These are phyloP conservation scores for Malacoctenus gilli DNA, from an alignment of 2,797 vertebrate species.

Conservation along the genomic window DNA sequence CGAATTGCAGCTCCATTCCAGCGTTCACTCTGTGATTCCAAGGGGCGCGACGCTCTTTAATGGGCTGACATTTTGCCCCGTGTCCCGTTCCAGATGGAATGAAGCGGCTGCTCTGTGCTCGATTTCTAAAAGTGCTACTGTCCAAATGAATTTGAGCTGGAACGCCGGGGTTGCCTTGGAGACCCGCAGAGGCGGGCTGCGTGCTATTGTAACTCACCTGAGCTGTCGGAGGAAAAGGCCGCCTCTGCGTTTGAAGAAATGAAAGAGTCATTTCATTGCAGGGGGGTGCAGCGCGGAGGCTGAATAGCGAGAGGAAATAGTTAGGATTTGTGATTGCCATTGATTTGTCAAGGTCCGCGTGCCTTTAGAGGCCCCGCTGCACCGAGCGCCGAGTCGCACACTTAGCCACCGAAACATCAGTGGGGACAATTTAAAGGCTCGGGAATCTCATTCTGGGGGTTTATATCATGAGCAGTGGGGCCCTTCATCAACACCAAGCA, in stretches of 20 bases:
- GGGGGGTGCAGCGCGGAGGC: constrained; percentile 8
- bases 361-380: not conserved
- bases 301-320: constrained; percentile 31
- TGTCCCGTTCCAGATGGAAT: constrained; percentile 37
- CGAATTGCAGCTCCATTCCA: constrained; percentile 14
- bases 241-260: constrained; percentile 44
- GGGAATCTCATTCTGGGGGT: not conserved
- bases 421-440: not conserved
- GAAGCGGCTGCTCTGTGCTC: constrained; percentile 40
- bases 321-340: constrained; percentile 31
- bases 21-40: constrained; percentile 20
- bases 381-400: not conserved
- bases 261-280: constrained; percentile 32
- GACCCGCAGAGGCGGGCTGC: constrained; percentile 44
- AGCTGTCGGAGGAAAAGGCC: constrained; percentile 37
- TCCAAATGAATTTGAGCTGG: constrained; percentile 69
- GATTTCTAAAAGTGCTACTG: constrained; percentile 55
- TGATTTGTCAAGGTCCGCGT: constrained; percentile 34
- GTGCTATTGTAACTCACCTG: constrained; percentile 55
- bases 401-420: not conserved
- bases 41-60: constrained; percentile 31
- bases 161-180: constrained; percentile 72
- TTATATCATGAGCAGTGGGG: not conserved
- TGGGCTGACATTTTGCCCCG: constrained; percentile 43
- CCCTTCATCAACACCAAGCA: not conserved